Evolutionary conservation across 2,113 vertebrate species (phyloP).

Genomic region (Oncorhynchus clarkii): DNA sequence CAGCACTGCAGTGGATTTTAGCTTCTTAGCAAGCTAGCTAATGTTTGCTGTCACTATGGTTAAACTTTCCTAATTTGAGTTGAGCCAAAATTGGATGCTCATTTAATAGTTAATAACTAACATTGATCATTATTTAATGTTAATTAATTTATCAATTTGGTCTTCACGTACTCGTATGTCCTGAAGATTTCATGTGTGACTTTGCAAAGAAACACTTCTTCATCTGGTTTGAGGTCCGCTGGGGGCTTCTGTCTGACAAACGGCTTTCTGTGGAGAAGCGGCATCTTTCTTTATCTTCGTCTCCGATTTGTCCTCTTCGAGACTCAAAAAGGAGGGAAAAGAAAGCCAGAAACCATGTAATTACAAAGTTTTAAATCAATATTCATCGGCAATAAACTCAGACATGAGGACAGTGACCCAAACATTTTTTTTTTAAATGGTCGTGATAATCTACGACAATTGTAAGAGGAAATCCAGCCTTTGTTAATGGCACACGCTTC

Average conservation of each 20-base stretch:
- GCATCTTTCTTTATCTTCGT: conserved; percentile 79
- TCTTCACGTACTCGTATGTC: conserved; percentile 87
- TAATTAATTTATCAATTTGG: no score
- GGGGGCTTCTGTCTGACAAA: conserved; percentile 88
- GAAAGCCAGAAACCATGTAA: conserved; percentile 39
- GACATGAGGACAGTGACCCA: background rate
- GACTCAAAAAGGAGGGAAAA: conserved; percentile 46
- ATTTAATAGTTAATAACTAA: background rate
- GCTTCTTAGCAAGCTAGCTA: background rate
- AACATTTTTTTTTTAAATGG: background rate
- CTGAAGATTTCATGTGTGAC: conserved; percentile 95
- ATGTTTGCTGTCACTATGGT: background rate
- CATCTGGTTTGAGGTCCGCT: conserved; percentile 84
- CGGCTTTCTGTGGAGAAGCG: conserved; percentile 91
- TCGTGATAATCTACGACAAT: conserved; percentile 5
- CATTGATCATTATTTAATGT: no score
- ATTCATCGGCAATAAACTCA: background rate
- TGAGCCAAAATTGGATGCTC: background rate
- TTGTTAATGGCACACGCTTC: conserved; percentile 71
- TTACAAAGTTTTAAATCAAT: background rate
- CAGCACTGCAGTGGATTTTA: background rate
- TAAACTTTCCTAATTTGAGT: background rate
- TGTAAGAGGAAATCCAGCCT: conserved; percentile 54
- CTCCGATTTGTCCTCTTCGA: conserved; percentile 53
- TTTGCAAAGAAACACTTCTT: conserved; percentile 94